Base-by-base conservation (phyloP, 2,113 vertebrate species). In the Melanerpes aurifrons region DNA sequence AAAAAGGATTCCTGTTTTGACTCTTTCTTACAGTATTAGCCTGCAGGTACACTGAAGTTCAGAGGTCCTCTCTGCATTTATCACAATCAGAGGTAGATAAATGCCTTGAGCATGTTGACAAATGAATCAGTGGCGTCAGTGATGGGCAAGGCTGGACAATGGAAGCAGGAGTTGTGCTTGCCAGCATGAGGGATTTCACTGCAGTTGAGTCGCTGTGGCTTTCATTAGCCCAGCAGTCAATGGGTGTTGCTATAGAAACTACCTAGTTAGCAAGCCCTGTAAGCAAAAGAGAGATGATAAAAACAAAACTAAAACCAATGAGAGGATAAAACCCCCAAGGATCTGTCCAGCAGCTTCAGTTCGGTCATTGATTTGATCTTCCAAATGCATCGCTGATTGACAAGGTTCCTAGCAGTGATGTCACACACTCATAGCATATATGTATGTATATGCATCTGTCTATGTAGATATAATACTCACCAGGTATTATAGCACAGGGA, bases 171-270 rank as follows among this genome's bases (percentile, higher is more conserved):
- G 81, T 89, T 96, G 82, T 87, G 84, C 96, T 97, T 97, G 95
- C 95, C 97, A 97, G 97, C 96, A 93, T 96, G 96, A 91, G 95
- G 73, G 93, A 97, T 98, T 98, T 97, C 97, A 96, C 97, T 86
- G 95, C 97, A 97, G 97, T 96, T 95, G 93, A 94, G 93, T 94
- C 94, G 83, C 97, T 97, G 96, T 90, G 95, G 86, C 87, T 97
- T 97, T 97, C 98, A 97, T 97, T 97, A 97, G 97, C 97, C 96
- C 93, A 94, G 74, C 72, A 69, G 96, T 97, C 98, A 97, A 95
- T 96, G 93, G 96, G 94, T 96, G 98, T 98, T 98, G 98, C 98
- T 97, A 98, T 98, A 98, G 98, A 97, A 98, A 98, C 98, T 96
- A 97, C 95, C 89, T 92, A 94, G 90, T 96, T 98, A 98, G 94